Evolutionary conservation across 1,140 invertebrate species (phyloP), one percentile per base, ranked within the genome.

Genomic region (Caenorhabditis remanei): DNA sequence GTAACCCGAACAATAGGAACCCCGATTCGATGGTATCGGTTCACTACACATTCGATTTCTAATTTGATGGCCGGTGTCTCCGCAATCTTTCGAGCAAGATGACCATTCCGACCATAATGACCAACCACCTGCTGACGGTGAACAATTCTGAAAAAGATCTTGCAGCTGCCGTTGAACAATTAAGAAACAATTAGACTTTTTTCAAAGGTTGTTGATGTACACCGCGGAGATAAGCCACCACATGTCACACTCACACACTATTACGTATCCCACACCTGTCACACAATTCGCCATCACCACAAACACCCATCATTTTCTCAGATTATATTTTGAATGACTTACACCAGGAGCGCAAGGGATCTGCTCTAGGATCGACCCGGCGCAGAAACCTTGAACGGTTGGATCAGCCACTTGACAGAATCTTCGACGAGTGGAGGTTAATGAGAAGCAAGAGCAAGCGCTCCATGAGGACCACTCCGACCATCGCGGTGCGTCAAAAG

Each of bases 71-170:
- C 96, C 96, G 0, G 95, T 86, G 50, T 83, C 94, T 0, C 96
- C 96, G 92, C 96, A 97, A 16, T 94, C 94, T 7, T 94, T 95
- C 32, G 95, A 96, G 93, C 96, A 97, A 0, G 94, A 90, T 0
- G 94, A 94, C 96, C 96, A 97, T 0, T 94, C 89, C 0, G 94
- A 94, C 95, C 96, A 97, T 48, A 94, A 94, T 19, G 94, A 94
- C 95, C 96, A 96, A 0, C 93, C 93, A 8, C 93, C 94, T 85
- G 95, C 48, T 41, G 85, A 85, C 5, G 89, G 82, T n/a, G 85
- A 71, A 85, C 88, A 90, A 83, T 41, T 85, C 63, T 85, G 84
- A 50, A 65, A 79, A 43, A 79, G 56, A 16, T 79, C n/a, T 21
- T 79, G 71, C 71, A 79, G 71, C 71, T 79, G 71, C 53, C 46